Base-by-base conservation (phyloP, 1,140 invertebrate species). In the Cotesia glomerata region DNA sequence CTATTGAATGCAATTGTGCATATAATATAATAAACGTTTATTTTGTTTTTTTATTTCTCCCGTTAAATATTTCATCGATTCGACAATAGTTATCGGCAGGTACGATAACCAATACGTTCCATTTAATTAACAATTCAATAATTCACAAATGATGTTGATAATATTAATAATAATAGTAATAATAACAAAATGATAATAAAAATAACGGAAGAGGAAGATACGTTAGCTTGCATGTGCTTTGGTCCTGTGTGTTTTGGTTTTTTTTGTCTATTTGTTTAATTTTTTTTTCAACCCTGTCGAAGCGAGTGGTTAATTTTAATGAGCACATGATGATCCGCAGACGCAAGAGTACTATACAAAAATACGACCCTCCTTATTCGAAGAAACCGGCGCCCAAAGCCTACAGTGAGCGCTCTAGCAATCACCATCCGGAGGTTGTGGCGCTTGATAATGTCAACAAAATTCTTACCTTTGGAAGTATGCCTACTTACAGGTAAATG, bases 311-410 rank as follows among this genome's bases (percentile, higher is more conserved):
- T 52, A 62, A 66, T 76, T 72, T 76, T 81, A 79, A 81, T 76
- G 73, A 74, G 74, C 79, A 77, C 74, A 74, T 72, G 18, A 76
- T 72, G 51, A 74, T 74, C 69, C 76, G 76, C 83, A 90, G 93
- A 91, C 94, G 94, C 89, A 95, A 95, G 90, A 95, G 93, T 81
- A 94, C 94, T 71, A 89, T 95, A 84, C 92, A 93, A 79, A 95
- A 95, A 84, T 95, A 94, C 85, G 94, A 96, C 84, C 91, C 92
- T 73, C 93, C 94, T 45, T 95, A 95, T 88, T 89, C 91, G 78
- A 95, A 95, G 89, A 94, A 95, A 81, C 92, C 93, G 26, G 90
- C 92, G 73, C 89, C 90, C 64, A 95, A 94, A 87, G 91, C 89
- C 77, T 93, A 92, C 85, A 85, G 87, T 49, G 85, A 82, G 32